Base-by-base conservation (phyloP, 2,888 invertebrate species). In the Eupithecia abbreviata region DNA sequence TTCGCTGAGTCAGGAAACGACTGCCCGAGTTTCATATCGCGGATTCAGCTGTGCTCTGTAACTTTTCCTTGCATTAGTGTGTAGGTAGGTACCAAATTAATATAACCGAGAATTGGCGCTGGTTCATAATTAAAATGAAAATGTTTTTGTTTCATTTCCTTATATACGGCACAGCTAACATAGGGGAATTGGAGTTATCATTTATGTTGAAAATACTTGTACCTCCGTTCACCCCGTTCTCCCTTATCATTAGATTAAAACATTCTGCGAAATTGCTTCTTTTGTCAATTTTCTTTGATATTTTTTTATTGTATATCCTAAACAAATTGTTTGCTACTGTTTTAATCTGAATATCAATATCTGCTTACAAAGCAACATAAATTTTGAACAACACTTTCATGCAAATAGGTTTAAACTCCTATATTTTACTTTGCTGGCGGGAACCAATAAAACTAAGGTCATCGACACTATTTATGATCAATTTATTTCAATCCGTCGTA, bases 401-500 rank as follows among this genome's bases (percentile, higher is more conserved):
- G 80, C 76, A 82, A 82, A 82, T 79, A 76, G 76, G 73, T 81
- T 80, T 78, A 79, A 82, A 81, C 82, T 73, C 71, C 78, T 66
- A 75, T 77, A 84, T 83, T 80, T 84, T 85, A 82, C 84, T 77
- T 83, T 82, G 6, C 69, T 77, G 75, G 77, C 72, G 71, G 72
- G 69, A 85, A 84, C 80, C 81, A 80, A 83, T 84, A 83, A 84
- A 81, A 79, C 55, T 73, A 80, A 85, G 88, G 86, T 86, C 87
- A 84, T 83, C 81, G 87, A 84, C 89, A 86, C 84, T 86, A 87
- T 88, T 79, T 87, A 85, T 82, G 82, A 84, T 81, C 84, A 85
- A 87, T 91, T 88, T 87, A 90, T 89, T 88, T 89, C 84, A 88
- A 90, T 90, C 88, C 85, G 79, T 85, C 85, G 84, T 86, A 90